Conservation (phyloP, 2,113 vertebrate species). For the Pterophyllum scalare region DNA sequence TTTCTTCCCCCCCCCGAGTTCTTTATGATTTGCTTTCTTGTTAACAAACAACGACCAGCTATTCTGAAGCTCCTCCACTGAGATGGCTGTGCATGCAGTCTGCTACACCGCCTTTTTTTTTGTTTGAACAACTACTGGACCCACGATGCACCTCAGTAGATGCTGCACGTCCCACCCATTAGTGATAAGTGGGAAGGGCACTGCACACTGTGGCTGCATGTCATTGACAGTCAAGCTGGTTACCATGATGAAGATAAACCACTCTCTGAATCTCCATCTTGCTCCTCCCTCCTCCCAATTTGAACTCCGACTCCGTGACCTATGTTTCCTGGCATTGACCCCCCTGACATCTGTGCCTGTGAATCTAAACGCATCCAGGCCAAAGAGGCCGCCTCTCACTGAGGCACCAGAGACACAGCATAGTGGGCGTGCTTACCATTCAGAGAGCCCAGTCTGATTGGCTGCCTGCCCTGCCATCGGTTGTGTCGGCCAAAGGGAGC, state of each 20-base stretch:
- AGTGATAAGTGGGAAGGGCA: constrained; percentile 56
- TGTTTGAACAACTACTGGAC: constrained; percentile 83
- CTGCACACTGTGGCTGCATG: constrained; percentile 93
- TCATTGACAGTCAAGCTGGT: constrained; percentile 87
- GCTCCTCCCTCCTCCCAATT: constrained; percentile 80
- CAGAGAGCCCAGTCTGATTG: constrained; percentile 97
- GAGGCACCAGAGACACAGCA: constrained; percentile 98
- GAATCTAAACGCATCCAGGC: constrained; percentile 82
- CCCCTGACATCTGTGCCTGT: constrained; percentile 36
- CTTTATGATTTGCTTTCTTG: constrained; percentile 13
- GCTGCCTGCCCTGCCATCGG: constrained; percentile 86
- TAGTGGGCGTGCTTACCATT: constrained; percentile 96
- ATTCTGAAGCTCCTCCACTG: constrained; percentile 62
- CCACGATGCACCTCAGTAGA: constrained; percentile 88
- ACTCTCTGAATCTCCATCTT: constrained; percentile 97
- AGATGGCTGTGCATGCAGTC: constrained; percentile 90
- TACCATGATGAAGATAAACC: constrained; percentile 90
- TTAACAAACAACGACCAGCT: constrained; percentile 59
- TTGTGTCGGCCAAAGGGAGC: constrained; percentile 88
- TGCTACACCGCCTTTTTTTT: constrained; percentile 17
- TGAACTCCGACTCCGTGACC: constrained; percentile 65
- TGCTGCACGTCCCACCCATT: constrained; percentile 57
- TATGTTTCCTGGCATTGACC: constrained; percentile 65
- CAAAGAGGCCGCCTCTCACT: constrained; percentile 91
- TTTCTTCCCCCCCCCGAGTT: constrained; percentile 19